phyloP scores from a whole-genome alignment of 2,113 vertebrate genomes.

The Tonatia bakeri region DNA sequence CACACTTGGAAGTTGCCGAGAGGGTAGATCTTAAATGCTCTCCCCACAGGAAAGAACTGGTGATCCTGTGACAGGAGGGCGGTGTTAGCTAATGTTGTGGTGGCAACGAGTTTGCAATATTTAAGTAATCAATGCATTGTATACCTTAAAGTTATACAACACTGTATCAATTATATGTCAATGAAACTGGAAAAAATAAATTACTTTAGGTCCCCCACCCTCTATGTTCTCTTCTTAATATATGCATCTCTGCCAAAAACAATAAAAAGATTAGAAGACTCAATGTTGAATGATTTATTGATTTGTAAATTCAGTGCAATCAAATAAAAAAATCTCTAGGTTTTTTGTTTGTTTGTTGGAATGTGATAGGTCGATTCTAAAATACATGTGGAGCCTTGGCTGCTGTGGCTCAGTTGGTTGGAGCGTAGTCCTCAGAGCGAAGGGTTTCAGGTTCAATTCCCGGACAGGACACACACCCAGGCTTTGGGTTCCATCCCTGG shows the following conservation, averaged over 20 bases:
- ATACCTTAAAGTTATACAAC: background rate
- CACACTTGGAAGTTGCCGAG: background rate
- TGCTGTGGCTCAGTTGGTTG: too few relatives aligned
- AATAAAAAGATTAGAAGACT: too few relatives aligned
- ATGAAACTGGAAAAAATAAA: background rate
- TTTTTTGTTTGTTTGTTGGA: too few relatives aligned
- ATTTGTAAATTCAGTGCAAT: too few relatives aligned
- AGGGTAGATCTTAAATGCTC: background rate
- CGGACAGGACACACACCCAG: too few relatives aligned
- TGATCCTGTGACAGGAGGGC: background rate
- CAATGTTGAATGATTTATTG: too few relatives aligned
- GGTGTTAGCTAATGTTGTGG: background rate
- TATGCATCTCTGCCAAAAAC: too few relatives aligned
- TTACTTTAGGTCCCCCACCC: background rate
- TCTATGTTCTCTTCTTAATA: background rate
- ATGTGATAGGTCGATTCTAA: background rate
- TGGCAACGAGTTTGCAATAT: background rate
- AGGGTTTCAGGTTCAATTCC: too few relatives aligned
- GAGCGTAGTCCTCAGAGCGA: too few relatives aligned
- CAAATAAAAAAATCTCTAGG: too few relatives aligned
- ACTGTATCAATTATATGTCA: background rate
- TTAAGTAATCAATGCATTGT: background rate
- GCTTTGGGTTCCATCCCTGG: too few relatives aligned
- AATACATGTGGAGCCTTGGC: background rate
- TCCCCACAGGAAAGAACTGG: background rate